phyloP scores from a whole-genome alignment of 1,140 invertebrate species.

The Archegozetes longisetosus region DNA sequence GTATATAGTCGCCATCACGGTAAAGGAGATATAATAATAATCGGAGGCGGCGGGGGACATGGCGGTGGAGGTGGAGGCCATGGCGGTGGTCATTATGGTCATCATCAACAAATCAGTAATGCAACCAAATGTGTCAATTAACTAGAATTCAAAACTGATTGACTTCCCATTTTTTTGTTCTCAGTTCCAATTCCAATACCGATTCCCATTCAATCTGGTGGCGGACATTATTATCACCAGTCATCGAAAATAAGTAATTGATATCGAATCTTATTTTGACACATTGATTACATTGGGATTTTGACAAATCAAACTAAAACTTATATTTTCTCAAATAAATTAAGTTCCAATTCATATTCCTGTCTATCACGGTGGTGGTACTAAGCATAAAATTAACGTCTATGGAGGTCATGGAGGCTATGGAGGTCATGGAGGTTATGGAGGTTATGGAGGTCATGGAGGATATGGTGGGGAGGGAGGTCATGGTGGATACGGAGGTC shows the following conservation, averaged over 20 bases:
- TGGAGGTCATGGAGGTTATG: not conserved
- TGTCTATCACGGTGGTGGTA: not conserved
- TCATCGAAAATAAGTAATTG: not conserved
- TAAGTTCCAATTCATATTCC: not conserved
- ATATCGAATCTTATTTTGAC: not conserved
- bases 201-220: not conserved
- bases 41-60: not conserved
- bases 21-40: not conserved
- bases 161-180: no score
- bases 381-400: not conserved
- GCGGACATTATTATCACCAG: not conserved
- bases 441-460: not conserved
- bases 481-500: not conserved
- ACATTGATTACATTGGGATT: no score
- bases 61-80: not conserved
- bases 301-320: no score
- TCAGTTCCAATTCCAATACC: not conserved
- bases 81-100: not conserved
- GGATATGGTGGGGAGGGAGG: not conserved
- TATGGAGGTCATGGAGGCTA: not conserved
- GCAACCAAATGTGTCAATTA: no score
- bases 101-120: not conserved
- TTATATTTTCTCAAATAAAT: no score
- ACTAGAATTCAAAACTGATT: no score
- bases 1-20: no score